A percentile compares a stretch with the other conserved stretches of the same genome.
phyloP scores from a whole-genome alignment of 2,113 vertebrate genomes.

The Merops nubicus region DNA sequence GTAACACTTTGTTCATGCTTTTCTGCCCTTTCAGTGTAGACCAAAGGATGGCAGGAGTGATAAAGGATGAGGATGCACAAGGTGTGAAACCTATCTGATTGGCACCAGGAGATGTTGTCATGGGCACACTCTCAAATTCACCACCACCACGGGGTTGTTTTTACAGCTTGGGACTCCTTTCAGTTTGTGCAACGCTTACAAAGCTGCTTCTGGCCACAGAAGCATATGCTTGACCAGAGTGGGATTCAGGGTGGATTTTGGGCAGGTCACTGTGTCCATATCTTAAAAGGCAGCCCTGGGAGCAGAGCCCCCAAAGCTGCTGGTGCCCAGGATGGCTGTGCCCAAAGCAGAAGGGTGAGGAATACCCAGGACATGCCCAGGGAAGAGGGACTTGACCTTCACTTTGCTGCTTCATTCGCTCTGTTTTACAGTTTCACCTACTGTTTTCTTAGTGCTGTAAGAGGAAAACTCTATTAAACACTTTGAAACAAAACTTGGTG shows the following conservation, averaged over 20 bases:
- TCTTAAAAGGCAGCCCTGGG: background rate
- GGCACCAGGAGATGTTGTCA: background rate
- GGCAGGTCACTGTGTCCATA: background rate
- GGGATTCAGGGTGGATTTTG: background rate
- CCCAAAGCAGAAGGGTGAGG: background rate
- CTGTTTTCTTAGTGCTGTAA: background rate
- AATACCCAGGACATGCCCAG: background rate
- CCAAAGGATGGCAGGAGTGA: background rate
- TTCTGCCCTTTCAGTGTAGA: conserved; percentile 56
- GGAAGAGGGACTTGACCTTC: background rate
- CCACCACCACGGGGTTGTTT: background rate
- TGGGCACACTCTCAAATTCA: background rate
- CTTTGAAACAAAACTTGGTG: background rate
- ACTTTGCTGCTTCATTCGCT: background rate
- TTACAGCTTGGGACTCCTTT: background rate
- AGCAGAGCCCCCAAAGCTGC: background rate
- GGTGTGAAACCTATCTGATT: conserved; percentile 52
- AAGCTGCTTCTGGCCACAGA: background rate
- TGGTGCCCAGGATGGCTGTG: background rate
- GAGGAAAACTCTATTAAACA: background rate
- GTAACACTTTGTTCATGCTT: conserved; percentile 71
- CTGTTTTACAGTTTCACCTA: background rate
- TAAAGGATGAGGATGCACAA: background rate
- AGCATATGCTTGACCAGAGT: accelerated
- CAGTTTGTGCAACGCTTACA: background rate